A percentile compares a stretch with the other conserved stretches of the same genome.
Evolutionary conservation across 2,113 vertebrate genomes (phyloP).

Genomic region (Ahaetulla prasina): DNA sequence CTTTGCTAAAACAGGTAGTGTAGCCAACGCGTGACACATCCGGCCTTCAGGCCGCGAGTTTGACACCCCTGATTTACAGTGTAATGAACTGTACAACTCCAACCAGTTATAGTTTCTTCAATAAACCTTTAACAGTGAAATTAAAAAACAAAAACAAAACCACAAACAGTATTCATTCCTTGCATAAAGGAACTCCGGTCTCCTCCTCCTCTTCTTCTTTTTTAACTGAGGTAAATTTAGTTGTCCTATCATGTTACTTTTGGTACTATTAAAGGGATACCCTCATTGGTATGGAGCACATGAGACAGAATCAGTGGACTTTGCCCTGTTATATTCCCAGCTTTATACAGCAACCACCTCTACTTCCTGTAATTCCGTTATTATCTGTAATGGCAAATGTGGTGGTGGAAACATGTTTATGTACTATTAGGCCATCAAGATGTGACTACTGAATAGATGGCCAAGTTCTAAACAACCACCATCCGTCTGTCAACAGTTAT

Average conservation of each 20-base stretch:
- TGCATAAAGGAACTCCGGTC: not conserved
- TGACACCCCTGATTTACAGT: not conserved
- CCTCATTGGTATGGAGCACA: not conserved
- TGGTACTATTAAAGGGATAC: not conserved
- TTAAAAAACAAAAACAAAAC: not conserved
- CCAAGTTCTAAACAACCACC: not conserved
- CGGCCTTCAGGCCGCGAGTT: no score
- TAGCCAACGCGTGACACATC: no score
- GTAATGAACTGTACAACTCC: not conserved
- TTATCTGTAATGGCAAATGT: not conserved
- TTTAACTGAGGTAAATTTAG: not conserved
- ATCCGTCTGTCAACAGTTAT: not conserved
- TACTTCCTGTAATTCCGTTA: not conserved
- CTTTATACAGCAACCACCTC: not conserved
- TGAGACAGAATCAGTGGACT: not conserved
- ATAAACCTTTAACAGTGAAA: not conserved
- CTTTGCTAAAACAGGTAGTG: no score
- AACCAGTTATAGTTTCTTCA: not conserved
- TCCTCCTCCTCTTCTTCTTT: not conserved
- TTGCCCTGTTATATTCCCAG: not conserved
- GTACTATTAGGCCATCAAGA: not conserved
- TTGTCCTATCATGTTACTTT: not conserved
- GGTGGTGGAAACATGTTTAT: not conserved
- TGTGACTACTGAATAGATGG: not conserved
- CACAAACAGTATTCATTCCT: not conserved